These are phyloP conservation scores for Bombus haemorrhoidalis DNA, from an alignment of 1,140 invertebrate species.

Conservation along the genomic window DNA sequence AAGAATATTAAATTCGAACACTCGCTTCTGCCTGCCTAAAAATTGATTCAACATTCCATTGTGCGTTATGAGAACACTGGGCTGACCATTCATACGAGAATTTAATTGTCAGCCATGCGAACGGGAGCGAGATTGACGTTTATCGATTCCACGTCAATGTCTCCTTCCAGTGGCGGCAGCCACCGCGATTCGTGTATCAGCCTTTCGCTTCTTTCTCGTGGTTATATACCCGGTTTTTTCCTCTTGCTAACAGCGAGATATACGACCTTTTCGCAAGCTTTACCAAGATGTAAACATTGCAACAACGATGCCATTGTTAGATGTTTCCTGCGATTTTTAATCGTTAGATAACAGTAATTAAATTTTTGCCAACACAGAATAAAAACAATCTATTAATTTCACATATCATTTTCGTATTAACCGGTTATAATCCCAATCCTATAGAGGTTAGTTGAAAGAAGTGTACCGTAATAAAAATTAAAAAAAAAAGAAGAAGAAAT, in stretches of 20 bases:
- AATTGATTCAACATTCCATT: slow-evolving; percentile 1
- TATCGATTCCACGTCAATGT: slow-evolving; percentile 68
- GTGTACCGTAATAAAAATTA: background rate
- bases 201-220: slow-evolving; percentile 40
- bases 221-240: background rate
- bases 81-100: slow-evolving; percentile 64
- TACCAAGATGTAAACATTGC: slow-evolving; percentile 6
- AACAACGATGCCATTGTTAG: background rate
- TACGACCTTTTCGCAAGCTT: background rate
- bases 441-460: background rate
- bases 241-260: background rate
- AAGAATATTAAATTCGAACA: background rate
- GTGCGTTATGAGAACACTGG: slow-evolving; percentile 27
- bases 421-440: background rate
- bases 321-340: background rate
- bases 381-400: background rate
- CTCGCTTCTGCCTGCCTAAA: background rate
- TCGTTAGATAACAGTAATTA: background rate
- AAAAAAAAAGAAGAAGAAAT: background rate
- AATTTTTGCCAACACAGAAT: background rate
- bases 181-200: slow-evolving; percentile 53
- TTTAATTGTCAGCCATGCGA: slow-evolving; percentile 74
- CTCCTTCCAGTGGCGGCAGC: slow-evolving; percentile 48
- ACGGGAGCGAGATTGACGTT: slow-evolving; percentile 59
- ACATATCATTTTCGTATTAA: too few species aligned